These are phyloP conservation scores for Ruditapes philippinarum DNA, from an alignment of 1,140 invertebrate species.

Conservation along the genomic window DNA sequence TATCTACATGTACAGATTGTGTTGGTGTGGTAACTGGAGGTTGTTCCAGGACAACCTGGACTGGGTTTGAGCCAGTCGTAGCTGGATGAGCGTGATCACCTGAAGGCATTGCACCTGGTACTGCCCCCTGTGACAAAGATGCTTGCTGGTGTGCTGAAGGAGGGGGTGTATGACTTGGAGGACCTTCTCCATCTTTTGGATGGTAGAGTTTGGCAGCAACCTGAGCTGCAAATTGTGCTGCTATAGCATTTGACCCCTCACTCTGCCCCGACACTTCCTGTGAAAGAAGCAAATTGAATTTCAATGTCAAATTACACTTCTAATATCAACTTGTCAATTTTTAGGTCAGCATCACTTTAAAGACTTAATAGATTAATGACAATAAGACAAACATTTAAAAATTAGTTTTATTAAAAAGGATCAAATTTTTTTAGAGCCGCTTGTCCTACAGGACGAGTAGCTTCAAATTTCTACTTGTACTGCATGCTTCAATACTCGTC, in stretches of 20 bases:
- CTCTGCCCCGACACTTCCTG: not conserved
- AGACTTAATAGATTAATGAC: too few species aligned
- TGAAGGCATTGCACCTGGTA: not conserved
- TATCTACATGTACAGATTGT: constrained; percentile 13
- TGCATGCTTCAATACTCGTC: too few species aligned
- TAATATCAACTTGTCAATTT: too few species aligned
- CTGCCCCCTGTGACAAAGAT: not conserved
- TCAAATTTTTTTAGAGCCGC: too few species aligned
- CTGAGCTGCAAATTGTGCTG: constrained; percentile 81
- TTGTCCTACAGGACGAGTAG: too few species aligned
- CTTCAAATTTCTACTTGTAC: too few species aligned
- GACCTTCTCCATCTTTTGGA: not conserved
- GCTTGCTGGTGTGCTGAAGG: not conserved
- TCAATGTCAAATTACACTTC: too few species aligned
- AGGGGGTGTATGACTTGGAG: not conserved
- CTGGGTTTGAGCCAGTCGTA: not conserved
- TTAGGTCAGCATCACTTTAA: too few species aligned
- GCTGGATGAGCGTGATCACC: constrained; percentile 25
- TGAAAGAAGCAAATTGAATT: not conserved
- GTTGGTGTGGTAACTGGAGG: not conserved
- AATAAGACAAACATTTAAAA: too few species aligned
- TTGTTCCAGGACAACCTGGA: not conserved
- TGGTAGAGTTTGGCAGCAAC: constrained; percentile 79
- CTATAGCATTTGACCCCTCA: constrained; percentile 69
- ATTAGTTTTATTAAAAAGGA: too few species aligned